Base-by-base conservation (phyloP, 2,888 invertebrate genomes). In the Dilophus febrilis region DNA sequence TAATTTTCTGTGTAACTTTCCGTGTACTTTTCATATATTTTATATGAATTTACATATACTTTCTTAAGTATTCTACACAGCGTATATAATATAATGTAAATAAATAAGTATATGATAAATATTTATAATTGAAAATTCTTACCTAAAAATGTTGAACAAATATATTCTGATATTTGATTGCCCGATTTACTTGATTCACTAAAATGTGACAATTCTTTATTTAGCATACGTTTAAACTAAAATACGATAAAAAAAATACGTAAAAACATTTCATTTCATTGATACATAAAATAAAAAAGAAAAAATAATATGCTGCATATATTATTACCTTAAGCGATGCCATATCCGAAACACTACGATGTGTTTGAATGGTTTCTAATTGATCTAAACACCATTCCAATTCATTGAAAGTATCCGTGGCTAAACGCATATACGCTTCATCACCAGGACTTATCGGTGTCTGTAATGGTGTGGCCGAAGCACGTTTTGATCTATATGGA, bases 341-440 rank as follows among this genome's bases (percentile, higher is more conserved):
- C 95, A 98, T 95, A 65, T 98, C 97, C 47, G 92, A 94, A 53
- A 98, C 98, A 54, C 94, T 95, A 59, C 95, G 82, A 68, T 98
- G 95, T 45, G 95, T 95, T 72, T 98, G 97, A 64, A 98, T 95
- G 50, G 94, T 95, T 71, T 98, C 97, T 66, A 98, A 70, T 70
- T 98, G 97, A 70, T 98, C 97, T 68, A 98, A 72, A 64, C 98
- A 98, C 98, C 98, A 98, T 69, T 98, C 98, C 65, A 98, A 70
- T 69, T 98, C 98, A 63, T 98, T 95, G 67, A 97, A 80, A 35
- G 95, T 95, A 64, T 97, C 94, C 64, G 87, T 69, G 43, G 94
- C 92, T 63, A 94, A 68, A 65, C 91, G 90, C 72, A 84, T 81
- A 67, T 87, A 90, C 55, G 79, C 72, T 62, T 91, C 92, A 70